Conservation (phyloP, 2,797 vertebrate genomes). For the Naso thynnoides region DNA sequence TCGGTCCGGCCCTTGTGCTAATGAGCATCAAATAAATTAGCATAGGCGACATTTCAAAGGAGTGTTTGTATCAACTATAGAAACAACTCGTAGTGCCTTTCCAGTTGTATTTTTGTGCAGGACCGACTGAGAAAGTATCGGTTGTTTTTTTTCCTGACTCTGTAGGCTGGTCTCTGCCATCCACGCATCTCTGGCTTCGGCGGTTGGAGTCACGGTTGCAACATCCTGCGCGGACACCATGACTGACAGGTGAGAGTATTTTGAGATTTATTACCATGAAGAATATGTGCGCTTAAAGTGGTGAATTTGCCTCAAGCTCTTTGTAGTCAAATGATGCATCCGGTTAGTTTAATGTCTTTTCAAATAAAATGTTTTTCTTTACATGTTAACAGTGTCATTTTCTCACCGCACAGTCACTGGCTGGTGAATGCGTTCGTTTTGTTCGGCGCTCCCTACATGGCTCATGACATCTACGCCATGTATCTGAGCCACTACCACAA, state of each 20-base stretch:
- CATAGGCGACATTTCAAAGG: neutral
- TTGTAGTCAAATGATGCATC: neutral
- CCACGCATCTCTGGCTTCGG: constrained; percentile 87
- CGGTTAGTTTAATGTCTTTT: neutral
- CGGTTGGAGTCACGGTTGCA: constrained; percentile 83
- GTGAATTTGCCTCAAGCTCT: neutral
- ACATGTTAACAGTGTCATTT: neutral
- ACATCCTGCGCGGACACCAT: constrained; percentile 87
- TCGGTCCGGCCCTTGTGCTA: too few relatives aligned
- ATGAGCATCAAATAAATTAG: neutral
- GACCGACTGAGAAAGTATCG: neutral
- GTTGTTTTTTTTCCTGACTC: neutral
- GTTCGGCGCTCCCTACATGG: constrained; percentile 90
- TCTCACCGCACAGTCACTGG: constrained; percentile 87
- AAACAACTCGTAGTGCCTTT: too few relatives aligned
- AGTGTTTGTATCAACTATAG: too few relatives aligned
- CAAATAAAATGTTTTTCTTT: neutral
- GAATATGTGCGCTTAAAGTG: too few relatives aligned
- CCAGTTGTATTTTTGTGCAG: neutral
- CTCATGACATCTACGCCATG: constrained; percentile 89
- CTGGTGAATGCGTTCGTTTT: constrained; percentile 85
- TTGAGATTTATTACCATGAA: too few relatives aligned
- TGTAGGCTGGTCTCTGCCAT: constrained; percentile 88
- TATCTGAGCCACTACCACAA: constrained; percentile 89
- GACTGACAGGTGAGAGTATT: constrained; percentile 84